phyloP scores from a whole-genome alignment of 2,888 invertebrate species.

The Adela reaumurella region DNA sequence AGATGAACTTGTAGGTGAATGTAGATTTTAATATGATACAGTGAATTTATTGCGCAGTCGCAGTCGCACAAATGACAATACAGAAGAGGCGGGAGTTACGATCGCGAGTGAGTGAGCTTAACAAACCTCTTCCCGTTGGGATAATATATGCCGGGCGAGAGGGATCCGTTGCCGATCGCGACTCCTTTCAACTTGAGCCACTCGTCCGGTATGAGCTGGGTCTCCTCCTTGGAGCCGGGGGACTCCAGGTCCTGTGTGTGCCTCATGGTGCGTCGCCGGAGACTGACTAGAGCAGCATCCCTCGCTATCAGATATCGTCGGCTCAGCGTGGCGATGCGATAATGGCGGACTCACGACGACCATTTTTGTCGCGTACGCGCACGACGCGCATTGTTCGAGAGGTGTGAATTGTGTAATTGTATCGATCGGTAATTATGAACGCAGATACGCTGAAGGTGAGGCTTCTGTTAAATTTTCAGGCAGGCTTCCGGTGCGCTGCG shows the following conservation, averaged over 20 bases:
- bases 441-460: background rate
- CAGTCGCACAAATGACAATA: too few species aligned
- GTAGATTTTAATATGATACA: too few species aligned
- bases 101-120: too few species aligned
- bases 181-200: conserved; percentile 49
- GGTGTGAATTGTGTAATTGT: conserved; percentile 51
- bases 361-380: conserved; percentile 23
- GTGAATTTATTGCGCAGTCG: too few species aligned
- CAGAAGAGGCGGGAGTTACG: too few species aligned
- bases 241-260: conserved; percentile 39
- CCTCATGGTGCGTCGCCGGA: conserved; percentile 18
- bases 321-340: conserved; percentile 22
- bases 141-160: conserved; percentile 50
- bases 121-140: conserved; percentile 49
- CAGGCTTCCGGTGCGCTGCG: too few species aligned
- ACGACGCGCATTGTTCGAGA: conserved; percentile 18
- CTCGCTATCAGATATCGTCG: conserved; percentile 14
- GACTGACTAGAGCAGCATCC: conserved; percentile 33
- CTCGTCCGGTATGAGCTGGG: conserved; percentile 45
- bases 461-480: too few species aligned
- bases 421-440: conserved; percentile 16
- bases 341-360: conserved; percentile 51
- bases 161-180: conserved; percentile 35
- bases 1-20: too few species aligned
- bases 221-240: conserved; percentile 44